Evolutionary conservation across 2,888 invertebrate genomes (phyloP), one percentile per base, ranked within the genome.

Genomic region (Trissolcus brochymenae): DNA sequence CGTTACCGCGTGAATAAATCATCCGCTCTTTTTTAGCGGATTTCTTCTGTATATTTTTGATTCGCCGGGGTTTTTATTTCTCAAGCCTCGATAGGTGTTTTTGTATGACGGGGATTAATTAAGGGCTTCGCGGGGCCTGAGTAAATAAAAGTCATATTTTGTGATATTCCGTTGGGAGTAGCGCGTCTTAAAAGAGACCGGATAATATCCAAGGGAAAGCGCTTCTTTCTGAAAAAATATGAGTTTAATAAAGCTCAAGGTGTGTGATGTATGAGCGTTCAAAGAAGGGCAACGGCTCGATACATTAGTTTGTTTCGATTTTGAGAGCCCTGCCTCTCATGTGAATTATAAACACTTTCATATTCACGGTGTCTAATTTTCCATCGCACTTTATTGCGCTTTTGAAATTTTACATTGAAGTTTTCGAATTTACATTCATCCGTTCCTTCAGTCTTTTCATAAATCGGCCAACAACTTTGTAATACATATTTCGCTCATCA

Each of bases 181-280:
- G 43, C 49, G 53, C 46, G 41, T 35, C 57, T 70, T 64, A 19
- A 68, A 60, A 68, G 54, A 56, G 40, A 68, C 62, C 57, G 61
- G 53, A 54, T 65, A 66, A 60, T 55, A 62, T 67, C 64, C 53
- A 40, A 16, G n/a, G 55, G 51, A 54, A 55, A 41, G 40, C 55
- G 35, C 35, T 67, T 65, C 79, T 82, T 82, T 81, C 82, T 83
- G 3, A 84, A 85, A 87, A 87, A 87, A 87, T 88, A 88, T 87
- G 86, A 87, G 86, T 88, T 87, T 87, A 88, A 88, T 87, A 88
- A 88, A 88, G 87, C 85, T 85, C 84, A 83, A 84, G 84, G 84
- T 82, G 83, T 88, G 83, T 88, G 88, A 87, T 88, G 87, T 87
- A 88, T 87, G 84, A 83, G 76, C 70, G 60, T 78, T 72, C 74